Base-by-base conservation (phyloP, 1,140 invertebrate species). In the Himalopsyche phryganea region DNA sequence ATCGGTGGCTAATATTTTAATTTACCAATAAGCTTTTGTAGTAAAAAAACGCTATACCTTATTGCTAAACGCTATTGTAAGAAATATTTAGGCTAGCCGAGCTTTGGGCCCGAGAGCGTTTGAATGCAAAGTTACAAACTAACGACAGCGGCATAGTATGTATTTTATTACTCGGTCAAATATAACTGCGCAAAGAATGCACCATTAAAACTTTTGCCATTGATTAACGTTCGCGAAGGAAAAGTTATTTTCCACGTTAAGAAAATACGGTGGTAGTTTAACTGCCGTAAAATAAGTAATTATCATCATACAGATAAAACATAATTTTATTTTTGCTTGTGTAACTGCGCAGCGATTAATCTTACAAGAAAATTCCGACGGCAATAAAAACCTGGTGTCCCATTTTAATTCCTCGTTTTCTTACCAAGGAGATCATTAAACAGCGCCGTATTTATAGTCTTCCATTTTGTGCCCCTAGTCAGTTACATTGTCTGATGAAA, bases 311-410 rank as follows among this genome's bases (percentile, higher is more conserved):
- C 45, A 17, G 52, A 38, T 38, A 55, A 48, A 17, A n/a, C 18
- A 45, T 18, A 40, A 5, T 5, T 40, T 40, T 6, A 6, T 40
- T 45, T 19, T 20, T 23, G 14, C 15, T 50, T 35, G 33, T 14
- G 35, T 36, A 18, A 20, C 11, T 13, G 20, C 9, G 41, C 9
- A 44, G 11, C 17, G 23, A 45, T 53, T 18, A 52, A 32, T 45
- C 41, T 44, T 11, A 13, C 17, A 36, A 40, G 36, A 51, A 28
- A 28, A 20, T 51, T 51, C 36, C 15, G 41, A 41, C 32, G 42
- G 44, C 46, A 55, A 55, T 47, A 46, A 33, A 55, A 55, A 46
- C 52, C 14, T 47, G 42, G 11, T 55, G 44, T 47, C 42, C 52
- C 52, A 55, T 38, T 55, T 47, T 32, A 53, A 45, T 47, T 47